Evolutionary conservation across 2,888 invertebrate species (phyloP).

Genomic region (Allacma fusca): DNA sequence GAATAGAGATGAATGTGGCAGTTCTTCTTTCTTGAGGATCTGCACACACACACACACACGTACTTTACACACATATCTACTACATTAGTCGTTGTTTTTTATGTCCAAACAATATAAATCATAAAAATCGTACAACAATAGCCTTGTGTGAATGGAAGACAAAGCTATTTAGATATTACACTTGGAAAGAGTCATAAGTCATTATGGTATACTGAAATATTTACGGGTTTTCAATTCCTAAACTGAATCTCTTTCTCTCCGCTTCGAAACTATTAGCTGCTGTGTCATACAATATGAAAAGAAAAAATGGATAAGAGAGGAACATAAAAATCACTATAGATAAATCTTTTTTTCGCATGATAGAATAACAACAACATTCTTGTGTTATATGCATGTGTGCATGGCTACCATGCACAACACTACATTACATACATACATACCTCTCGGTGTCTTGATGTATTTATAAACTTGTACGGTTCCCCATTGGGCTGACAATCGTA

Average conservation of each 20-base stretch:
- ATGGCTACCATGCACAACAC: background rate
- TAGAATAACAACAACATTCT: constrained; percentile 16
- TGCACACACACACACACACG: too few species aligned
- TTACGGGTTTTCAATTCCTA: constrained; percentile 12
- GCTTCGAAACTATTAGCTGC: background rate
- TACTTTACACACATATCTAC: background rate
- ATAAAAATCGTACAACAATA: constrained; percentile 36
- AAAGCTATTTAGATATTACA: constrained; percentile 29
- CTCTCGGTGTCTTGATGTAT: background rate
- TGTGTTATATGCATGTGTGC: background rate
- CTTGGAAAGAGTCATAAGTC: constrained; percentile 6
- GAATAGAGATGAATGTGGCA: constrained; percentile 8
- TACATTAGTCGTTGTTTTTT: constrained; percentile 31
- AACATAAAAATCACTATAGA: constrained; percentile 1
- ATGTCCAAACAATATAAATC: constrained; percentile 40
- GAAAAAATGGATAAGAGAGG: background rate
- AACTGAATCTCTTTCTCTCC: background rate
- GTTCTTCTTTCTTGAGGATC: too few species aligned
- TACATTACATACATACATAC: background rate
- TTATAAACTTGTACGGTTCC: background rate
- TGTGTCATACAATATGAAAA: background rate
- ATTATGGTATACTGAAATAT: constrained; percentile 14
- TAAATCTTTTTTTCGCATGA: constrained; percentile 18
- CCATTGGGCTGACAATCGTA: background rate
- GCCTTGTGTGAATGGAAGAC: constrained; percentile 22